Percentiles rank a stretch among this genome's conserved stretches.
Conservation (phyloP, 2,888 invertebrate genomes). For the Epinotia nisella region DNA sequence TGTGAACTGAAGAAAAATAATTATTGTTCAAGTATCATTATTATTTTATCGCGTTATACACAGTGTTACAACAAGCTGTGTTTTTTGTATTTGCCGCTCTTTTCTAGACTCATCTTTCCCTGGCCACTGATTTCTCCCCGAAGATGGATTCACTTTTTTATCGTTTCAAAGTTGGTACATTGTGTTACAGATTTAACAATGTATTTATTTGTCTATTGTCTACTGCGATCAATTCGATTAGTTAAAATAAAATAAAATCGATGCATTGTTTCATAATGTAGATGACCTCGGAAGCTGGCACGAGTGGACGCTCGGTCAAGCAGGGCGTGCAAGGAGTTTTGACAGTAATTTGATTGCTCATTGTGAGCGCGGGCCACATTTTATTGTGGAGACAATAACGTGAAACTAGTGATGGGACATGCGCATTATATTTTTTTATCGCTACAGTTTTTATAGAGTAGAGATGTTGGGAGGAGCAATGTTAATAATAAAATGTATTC, state of each 20-base stretch:
- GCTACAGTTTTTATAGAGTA: neutral
- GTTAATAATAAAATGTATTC: too few species aligned
- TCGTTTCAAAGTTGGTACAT: too few species aligned
- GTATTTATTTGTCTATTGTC: neutral
- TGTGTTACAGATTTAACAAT: too few species aligned
- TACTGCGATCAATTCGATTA: neutral
- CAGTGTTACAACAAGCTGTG: too few species aligned
- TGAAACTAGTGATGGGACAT: slow-evolving; percentile 59
- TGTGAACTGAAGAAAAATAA: too few species aligned
- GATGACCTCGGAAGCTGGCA: slow-evolving; percentile 6
- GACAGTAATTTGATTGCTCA: slow-evolving; percentile 82
- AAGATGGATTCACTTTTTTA: too few species aligned
- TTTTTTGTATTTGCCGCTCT: too few species aligned
- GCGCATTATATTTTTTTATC: neutral
- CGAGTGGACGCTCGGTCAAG: slow-evolving; percentile 38
- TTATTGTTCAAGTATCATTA: too few species aligned
- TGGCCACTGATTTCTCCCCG: too few species aligned
- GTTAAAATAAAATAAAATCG: neutral
- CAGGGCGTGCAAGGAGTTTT: slow-evolving; percentile 56
- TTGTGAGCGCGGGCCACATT: slow-evolving; percentile 76
- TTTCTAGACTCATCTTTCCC: too few species aligned
- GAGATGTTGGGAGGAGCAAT: too few species aligned
- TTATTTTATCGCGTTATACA: too few species aligned
- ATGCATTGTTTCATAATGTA: slow-evolving; percentile 1
- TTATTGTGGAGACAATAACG: slow-evolving; percentile 75